phyloP scores from a whole-genome alignment of 1,140 invertebrate species.

The Dinothrombium tinctorium region DNA sequence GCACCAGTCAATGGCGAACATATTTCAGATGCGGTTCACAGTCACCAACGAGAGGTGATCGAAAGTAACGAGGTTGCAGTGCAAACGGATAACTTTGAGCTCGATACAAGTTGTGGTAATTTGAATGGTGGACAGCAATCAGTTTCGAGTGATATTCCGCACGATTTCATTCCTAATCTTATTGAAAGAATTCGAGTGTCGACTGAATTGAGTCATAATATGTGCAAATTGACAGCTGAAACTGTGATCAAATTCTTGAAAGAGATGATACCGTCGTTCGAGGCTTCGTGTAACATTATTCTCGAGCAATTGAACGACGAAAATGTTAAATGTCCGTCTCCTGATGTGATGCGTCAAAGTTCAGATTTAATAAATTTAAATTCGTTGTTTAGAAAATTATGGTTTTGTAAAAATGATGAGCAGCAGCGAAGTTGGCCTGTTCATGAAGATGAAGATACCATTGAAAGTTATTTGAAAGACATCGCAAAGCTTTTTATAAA shows the following conservation, averaged over 20 bases:
- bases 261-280: conserved; percentile 16
- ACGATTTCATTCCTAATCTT: conserved; percentile 16
- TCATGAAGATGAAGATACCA: conserved; percentile 54
- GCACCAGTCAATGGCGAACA: neutral
- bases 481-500: conserved; percentile 58
- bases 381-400: conserved; percentile 50
- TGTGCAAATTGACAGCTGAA: conserved; percentile 55
- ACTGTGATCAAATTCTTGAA: conserved; percentile 34
- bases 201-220: conserved; percentile 59
- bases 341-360: conserved; percentile 23
- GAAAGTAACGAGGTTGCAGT: too few species aligned
- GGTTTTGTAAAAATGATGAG: conserved; percentile 67
- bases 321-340: neutral
- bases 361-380: conserved; percentile 49
- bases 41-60: neutral
- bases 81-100: too few species aligned
- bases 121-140: neutral
- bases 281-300: conserved; percentile 13
- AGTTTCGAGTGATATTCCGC: conserved; percentile 2
- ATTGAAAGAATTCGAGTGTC: conserved; percentile 38
- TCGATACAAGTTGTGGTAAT: neutral
- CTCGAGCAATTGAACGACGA: conserved; percentile 1
- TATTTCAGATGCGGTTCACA: neutral
- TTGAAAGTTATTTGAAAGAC: conserved; percentile 54
- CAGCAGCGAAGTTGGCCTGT: conserved; percentile 80